Base-by-base conservation (phyloP, 2,888 invertebrate species). In the Chrysodeixis includens region DNA sequence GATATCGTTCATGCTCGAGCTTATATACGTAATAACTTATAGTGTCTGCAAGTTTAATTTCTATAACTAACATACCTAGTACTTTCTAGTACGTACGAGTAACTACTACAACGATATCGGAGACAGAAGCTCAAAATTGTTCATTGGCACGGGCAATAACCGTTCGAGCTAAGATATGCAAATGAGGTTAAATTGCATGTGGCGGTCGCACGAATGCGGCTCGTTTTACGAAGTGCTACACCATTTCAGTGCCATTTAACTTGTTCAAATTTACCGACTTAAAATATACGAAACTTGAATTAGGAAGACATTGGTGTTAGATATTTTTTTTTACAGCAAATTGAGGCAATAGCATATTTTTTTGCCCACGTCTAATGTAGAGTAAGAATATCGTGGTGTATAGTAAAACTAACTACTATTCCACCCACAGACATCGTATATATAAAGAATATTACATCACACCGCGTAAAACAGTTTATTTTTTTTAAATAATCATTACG, bases 101-200 rank as follows among this genome's bases (percentile, higher is more conserved):
- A 60, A 65, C 71, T 78, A 76, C 78, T 74, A 73, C 74, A 71
- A 83, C 73, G 62, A 64, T 85, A 79, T 82, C 68, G 76, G 61
- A 67, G 67, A 76, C 73, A 71, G 69, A 66, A 67, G 63, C 76
- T 70, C 65, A 78, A 83, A 89, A 88, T 85, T 87, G 84, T 83
- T 83, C 86, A 87, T 85, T 88, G 86, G 86, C 86, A 83, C 78
- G 83, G 83, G 79, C 86, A 86, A 85, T 86, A 90, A 88, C 85
- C 84, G 85, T 83, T 83, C 80, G 71, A 85, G 81, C 84, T 86
- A 84, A 90, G 88, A 89, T 88, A 90, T 90, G 90, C 85, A 88
- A 90, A 90, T 90, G 76, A 79, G 74, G 74, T 84, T 76, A 83
- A 83, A 86, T 86, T 85, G 85, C 84, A 88, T 87, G 86, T 83